A percentile compares a stretch with the other conserved stretches of the same genome.
phyloP scores from a whole-genome alignment of 1,140 invertebrate genomes.

The Habropoda laboriosa region DNA sequence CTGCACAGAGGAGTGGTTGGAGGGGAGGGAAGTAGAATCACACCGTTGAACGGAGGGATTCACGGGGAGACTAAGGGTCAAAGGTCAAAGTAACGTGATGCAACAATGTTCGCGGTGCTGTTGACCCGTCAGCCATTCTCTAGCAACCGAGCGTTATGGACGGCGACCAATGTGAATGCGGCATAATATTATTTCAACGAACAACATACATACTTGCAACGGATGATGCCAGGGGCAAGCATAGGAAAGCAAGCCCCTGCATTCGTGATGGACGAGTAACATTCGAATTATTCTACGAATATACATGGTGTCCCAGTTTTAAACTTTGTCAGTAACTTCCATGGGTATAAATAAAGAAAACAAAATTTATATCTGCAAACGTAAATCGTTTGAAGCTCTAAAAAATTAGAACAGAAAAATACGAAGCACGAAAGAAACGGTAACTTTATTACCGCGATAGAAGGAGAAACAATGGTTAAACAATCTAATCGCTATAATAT shows the following conservation, averaged over 20 bases:
- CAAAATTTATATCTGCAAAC: too few relatives aligned
- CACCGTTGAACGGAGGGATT: neutral
- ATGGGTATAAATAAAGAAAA: too few relatives aligned
- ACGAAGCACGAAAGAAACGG: too few relatives aligned
- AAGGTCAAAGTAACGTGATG: slow-evolving; percentile 5
- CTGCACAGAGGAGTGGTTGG: too few relatives aligned
- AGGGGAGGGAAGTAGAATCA: neutral
- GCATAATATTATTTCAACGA: slow-evolving; percentile 5
- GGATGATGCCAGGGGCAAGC: neutral
- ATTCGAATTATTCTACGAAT: too few relatives aligned
- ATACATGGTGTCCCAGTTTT: too few relatives aligned
- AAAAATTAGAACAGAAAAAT: too few relatives aligned
- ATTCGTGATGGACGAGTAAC: neutral
- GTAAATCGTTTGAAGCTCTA: too few relatives aligned
- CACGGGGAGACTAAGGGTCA: slow-evolving; percentile 5
- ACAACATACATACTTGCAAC: neutral
- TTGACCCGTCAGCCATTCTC: slow-evolving; percentile 14
- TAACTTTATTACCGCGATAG: too few relatives aligned
- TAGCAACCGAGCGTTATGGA: neutral
- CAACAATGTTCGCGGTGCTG: slow-evolving; percentile 3
- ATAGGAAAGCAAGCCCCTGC: neutral
- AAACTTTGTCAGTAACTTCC: too few relatives aligned
- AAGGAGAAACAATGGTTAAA: too few relatives aligned
- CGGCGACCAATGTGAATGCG: neutral
- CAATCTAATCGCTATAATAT: too few relatives aligned